Conservation (phyloP, 2,797 vertebrate species). For the Xerus rutilus region DNA sequence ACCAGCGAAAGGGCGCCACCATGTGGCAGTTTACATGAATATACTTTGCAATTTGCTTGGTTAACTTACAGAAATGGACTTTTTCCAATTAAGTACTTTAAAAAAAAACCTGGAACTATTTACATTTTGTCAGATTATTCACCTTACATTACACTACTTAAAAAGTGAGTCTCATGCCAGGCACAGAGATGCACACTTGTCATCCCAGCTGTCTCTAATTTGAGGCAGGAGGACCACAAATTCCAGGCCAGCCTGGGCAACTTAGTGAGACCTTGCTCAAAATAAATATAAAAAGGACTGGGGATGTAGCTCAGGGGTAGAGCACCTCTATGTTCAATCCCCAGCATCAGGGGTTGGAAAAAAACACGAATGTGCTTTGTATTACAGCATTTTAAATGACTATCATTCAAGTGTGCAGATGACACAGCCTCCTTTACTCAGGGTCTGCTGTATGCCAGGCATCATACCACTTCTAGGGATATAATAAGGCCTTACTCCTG, state of each 20-base stretch:
- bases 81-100: neutral
- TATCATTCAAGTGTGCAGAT: neutral
- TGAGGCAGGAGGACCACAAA: no score
- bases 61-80: neutral
- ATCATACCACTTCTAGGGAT: no score
- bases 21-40: neutral
- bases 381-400: neutral
- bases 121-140: neutral
- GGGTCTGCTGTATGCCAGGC: neutral
- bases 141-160: neutral
- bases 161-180: neutral
- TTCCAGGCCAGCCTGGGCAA: no score
- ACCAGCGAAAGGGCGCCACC: neutral
- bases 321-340: no score
- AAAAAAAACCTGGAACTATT: neutral
- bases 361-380: neutral
- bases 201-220: no score
- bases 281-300: no score
- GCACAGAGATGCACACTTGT: no score
- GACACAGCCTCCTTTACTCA: neutral
- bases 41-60: neutral
- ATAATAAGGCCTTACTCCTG: no score
- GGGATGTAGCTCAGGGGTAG: no score
- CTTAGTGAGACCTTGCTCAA: no score
- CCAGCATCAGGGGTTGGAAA: no score